Conservation (phyloP, 2,888 invertebrate species). For the Cerastoderma edule region DNA sequence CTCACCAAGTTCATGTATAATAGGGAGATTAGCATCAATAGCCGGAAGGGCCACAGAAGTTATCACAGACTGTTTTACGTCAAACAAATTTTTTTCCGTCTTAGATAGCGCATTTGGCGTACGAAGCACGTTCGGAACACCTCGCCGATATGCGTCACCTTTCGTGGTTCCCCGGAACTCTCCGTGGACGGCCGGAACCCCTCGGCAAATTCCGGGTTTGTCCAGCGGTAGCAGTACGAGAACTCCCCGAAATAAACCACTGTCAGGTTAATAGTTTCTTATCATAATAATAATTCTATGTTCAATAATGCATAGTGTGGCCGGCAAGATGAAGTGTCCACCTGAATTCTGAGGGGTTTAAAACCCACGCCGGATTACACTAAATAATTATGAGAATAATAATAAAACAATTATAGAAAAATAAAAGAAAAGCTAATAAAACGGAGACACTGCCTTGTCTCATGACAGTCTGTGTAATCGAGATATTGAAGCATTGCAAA, state of each 20-base stretch:
- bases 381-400: not conserved
- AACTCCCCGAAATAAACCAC: not conserved
- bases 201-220: not conserved
- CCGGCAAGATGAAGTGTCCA: not conserved
- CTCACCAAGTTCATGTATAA: not conserved
- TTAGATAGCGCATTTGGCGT: too few species aligned
- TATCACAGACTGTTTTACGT: too few species aligned
- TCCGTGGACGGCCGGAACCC: not conserved
- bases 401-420: not conserved
- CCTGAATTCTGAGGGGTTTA: not conserved
- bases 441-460: not conserved
- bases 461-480: not conserved
- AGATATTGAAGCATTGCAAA: not conserved
- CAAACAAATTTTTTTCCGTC: too few species aligned
- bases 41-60: not conserved
- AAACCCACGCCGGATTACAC: not conserved
- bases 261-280: too few species aligned
- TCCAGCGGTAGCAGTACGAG: not conserved
- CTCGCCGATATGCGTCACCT: not conserved
- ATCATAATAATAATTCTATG: too few species aligned
- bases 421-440: not conserved
- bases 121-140: not conserved
- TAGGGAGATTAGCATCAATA: not conserved
- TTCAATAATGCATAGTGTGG: not conserved
- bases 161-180: not conserved